Percentiles rank a stretch among this genome's conserved stretches.
Evolutionary conservation across 2,797 vertebrate species (phyloP).

Genomic region (Phrynocephalus vlangalii): DNA sequence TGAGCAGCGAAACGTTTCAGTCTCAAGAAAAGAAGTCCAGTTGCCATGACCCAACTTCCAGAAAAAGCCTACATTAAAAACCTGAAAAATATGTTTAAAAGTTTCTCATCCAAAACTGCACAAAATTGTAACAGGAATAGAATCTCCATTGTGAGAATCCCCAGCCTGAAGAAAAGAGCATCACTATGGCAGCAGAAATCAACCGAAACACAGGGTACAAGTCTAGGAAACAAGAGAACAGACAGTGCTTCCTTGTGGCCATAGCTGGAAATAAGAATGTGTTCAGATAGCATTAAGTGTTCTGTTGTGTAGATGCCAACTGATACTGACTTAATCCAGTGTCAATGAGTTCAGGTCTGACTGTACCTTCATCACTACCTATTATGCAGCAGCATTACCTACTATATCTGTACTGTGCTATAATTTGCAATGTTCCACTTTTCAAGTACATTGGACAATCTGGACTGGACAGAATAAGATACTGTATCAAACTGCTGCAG

Average conservation of each 20-base stretch:
- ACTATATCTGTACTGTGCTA: neutral
- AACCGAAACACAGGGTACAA: constrained; percentile 72
- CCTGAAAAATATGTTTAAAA: constrained; percentile 23
- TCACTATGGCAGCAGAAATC: constrained; percentile 62
- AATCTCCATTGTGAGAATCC: constrained; percentile 58
- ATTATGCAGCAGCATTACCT: neutral
- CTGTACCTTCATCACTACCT: neutral
- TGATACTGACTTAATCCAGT: neutral
- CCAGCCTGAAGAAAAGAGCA: constrained; percentile 66
- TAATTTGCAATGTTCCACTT: neutral
- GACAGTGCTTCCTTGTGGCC: constrained; percentile 65
- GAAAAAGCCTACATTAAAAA: constrained; percentile 10
- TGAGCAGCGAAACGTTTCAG: no score
- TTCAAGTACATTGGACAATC: constrained; percentile 2
- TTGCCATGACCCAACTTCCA: no score
- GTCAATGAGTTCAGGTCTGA: neutral
- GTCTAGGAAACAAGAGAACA: constrained; percentile 71
- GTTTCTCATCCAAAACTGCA: constrained; percentile 15
- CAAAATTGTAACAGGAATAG: constrained; percentile 26
- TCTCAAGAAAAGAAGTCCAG: no score
- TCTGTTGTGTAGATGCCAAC: constrained; percentile 20
- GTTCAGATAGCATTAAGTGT: constrained; percentile 51
- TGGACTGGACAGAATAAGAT: constrained; percentile 23
- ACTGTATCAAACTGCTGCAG: constrained; percentile 33
- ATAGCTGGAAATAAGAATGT: constrained; percentile 49